These are phyloP conservation scores for Gisinianus flammeolus DNA, from an alignment of 2,888 invertebrate genomes.

Conservation along the genomic window DNA sequence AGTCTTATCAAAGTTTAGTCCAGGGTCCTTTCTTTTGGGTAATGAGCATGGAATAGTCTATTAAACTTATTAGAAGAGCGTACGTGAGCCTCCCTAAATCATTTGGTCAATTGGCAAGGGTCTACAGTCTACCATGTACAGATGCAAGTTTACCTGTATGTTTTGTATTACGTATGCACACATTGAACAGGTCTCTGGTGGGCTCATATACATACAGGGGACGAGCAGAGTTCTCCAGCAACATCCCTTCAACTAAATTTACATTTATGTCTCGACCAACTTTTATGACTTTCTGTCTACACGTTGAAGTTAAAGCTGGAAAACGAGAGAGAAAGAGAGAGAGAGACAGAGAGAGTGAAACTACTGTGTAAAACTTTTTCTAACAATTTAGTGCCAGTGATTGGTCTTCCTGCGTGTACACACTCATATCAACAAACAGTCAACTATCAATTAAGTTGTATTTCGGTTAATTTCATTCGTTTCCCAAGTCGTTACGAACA, in stretches of 20 bases:
- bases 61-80: conserved; percentile 1
- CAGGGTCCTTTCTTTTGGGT: neutral
- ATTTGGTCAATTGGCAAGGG: conserved; percentile 35
- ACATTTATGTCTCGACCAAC: conserved; percentile 39
- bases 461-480: conserved; percentile 33
- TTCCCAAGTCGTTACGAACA: conserved; percentile 3
- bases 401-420: neutral
- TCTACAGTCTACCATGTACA: too few relatives aligned
- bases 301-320: neutral
- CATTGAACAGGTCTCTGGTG: neutral
- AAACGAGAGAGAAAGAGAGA: neutral
- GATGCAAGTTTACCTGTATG: conserved; percentile 4
- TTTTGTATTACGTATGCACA: neutral
- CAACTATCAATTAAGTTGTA: conserved; percentile 38
- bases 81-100: conserved; percentile 33
- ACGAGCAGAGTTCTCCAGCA: neutral
- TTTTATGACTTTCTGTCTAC: conserved; percentile 23
- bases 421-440: neutral
- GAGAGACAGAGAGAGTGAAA: neutral
- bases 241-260: conserved; percentile 15
- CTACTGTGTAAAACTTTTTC: neutral
- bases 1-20: neutral
- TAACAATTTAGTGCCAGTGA: conserved; percentile 4
- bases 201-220: neutral
- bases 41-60: neutral